A percentile compares a stretch with the other conserved stretches of the same genome.
phyloP scores from a whole-genome alignment of 2,888 invertebrate genomes.

The Leucophora obtusa region DNA sequence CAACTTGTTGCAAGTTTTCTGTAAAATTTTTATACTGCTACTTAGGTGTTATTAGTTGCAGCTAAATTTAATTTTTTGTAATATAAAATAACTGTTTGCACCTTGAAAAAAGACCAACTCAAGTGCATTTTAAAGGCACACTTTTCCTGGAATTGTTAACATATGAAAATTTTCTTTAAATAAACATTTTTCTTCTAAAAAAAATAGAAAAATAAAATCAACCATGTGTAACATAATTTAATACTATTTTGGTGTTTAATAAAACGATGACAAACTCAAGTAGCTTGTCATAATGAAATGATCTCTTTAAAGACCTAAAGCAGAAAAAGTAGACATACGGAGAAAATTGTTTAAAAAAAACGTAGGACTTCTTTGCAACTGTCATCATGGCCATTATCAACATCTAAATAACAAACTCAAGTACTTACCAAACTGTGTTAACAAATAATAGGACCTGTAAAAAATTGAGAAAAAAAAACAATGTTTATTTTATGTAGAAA shows the following conservation, averaged over 20 bases:
- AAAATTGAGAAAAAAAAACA: neutral
- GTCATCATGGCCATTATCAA: conserved; percentile 8
- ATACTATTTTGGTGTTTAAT: conserved; percentile 39
- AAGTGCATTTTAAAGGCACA: conserved; percentile 10
- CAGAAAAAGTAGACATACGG: conserved; percentile 33
- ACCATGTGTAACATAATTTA: conserved; percentile 31
- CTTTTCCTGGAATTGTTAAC: conserved; percentile 36
- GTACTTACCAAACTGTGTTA: conserved; percentile 47
- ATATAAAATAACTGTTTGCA: too few relatives aligned
- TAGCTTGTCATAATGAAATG: conserved; percentile 49
- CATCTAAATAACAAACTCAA: conserved; percentile 30
- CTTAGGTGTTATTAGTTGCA: too few relatives aligned
- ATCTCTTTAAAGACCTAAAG: conserved; percentile 4
- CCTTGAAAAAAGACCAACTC: neutral
- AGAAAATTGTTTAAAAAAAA: conserved; percentile 18
- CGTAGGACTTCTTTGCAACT: conserved; percentile 39
- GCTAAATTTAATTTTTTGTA: too few relatives aligned
- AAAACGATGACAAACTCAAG: conserved; percentile 42
- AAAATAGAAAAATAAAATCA: conserved; percentile 11
- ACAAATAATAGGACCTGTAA: conserved; percentile 14
- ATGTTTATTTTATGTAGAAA: conserved; percentile 51
- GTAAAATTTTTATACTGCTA: too few relatives aligned
- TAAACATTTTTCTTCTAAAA: neutral
- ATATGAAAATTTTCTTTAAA: conserved; percentile 16
- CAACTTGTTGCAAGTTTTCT: too few relatives aligned